phyloP scores from a whole-genome alignment of 1,140 invertebrate genomes.

The Diachasma alloeum region DNA sequence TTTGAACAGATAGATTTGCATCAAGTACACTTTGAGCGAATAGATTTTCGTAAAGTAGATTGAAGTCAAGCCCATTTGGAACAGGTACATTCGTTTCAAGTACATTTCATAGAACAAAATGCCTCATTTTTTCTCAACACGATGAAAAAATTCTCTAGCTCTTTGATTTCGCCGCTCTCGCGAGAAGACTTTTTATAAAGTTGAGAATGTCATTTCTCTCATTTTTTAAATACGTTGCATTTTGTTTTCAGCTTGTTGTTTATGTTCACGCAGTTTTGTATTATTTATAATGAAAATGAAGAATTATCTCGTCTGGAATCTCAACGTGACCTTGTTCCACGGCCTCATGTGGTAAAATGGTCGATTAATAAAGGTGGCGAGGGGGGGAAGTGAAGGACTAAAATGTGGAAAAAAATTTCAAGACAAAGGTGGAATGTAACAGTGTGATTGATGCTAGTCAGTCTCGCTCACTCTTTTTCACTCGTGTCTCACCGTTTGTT shows the following conservation, averaged over 20 bases:
- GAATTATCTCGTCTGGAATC: neutral
- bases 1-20: no score
- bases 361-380: neutral
- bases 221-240: no score
- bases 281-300: neutral
- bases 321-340: neutral
- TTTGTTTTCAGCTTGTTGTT: no score
- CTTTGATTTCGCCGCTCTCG: no score
- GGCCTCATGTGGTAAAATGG: neutral
- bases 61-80: no score
- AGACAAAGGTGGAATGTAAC: neutral
- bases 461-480: neutral
- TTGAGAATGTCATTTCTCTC: no score
- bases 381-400: neutral
- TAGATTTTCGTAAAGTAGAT: neutral
- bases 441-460: neutral
- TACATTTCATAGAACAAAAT: no score
- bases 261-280: neutral
- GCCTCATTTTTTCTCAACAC: no score
- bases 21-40: no score
- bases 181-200: no score
- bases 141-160: no score
- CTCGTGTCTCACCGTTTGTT: neutral
- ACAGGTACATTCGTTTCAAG: no score
- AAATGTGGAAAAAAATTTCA: neutral